Percentiles rank a stretch among this genome's conserved stretches.
phyloP scores from a whole-genome alignment of 2,113 vertebrate genomes.

The Pygoscelis adeliae region DNA sequence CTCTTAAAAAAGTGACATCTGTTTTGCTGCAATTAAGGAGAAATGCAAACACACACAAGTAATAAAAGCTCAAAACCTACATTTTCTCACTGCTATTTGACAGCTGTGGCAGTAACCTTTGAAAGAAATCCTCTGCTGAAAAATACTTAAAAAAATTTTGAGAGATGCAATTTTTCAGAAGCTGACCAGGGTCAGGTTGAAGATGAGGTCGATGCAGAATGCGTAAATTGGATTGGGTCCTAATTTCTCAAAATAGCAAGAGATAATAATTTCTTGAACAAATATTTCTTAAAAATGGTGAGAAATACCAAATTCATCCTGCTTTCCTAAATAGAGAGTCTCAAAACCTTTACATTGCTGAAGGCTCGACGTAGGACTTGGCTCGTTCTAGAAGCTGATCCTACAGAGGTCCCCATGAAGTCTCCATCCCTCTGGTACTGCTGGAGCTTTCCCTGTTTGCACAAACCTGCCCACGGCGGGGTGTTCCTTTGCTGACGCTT shows the following conservation, averaged over 20 bases:
- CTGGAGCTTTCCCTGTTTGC: background rate
- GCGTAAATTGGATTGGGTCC: background rate
- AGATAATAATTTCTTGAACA: background rate
- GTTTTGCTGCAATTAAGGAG: background rate
- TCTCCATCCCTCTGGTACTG: background rate
- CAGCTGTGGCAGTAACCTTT: background rate
- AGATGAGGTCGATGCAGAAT: background rate
- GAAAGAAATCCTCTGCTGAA: background rate
- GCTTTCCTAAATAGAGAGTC: background rate
- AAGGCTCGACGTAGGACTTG: background rate
- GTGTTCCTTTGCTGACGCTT: background rate
- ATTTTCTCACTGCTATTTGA: background rate
- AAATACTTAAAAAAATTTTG: background rate
- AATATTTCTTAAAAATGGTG: background rate
- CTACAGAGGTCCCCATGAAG: background rate
- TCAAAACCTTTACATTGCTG: background rate
- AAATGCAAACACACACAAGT: background rate
- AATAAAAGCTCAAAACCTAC: background rate
- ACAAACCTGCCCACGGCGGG: background rate
- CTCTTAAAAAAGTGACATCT: background rate
- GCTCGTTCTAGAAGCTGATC: background rate
- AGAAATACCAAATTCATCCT: background rate
- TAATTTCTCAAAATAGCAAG: background rate
- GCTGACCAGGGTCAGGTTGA: background rate
- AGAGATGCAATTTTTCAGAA: background rate